A percentile compares a stretch with the other conserved stretches of the same genome.
These are phyloP conservation scores for Platanista minor DNA, from an alignment of 2,113 vertebrate species.

Conservation along the genomic window DNA sequence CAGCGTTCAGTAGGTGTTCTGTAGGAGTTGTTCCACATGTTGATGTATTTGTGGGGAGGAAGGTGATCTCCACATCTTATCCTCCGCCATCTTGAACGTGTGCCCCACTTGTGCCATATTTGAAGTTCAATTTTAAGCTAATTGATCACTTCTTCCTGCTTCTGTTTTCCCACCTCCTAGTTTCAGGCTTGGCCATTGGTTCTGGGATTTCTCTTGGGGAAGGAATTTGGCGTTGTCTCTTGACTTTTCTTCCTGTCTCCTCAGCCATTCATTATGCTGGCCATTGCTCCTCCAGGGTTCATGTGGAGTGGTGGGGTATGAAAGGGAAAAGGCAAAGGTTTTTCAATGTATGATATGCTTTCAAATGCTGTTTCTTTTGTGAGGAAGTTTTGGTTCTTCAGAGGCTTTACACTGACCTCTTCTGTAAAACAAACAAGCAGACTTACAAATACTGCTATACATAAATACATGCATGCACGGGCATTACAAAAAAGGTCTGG, in stretches of 20 bases:
- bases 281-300: background rate
- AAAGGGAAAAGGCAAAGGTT: background rate
- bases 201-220: background rate
- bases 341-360: background rate
- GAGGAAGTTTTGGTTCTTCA: background rate
- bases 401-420: background rate
- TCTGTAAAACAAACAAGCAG: background rate
- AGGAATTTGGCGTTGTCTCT: background rate
- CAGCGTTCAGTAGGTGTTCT: too few relatives aligned
- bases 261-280: background rate
- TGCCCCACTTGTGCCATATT: background rate
- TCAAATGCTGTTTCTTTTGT: background rate
- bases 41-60: too few relatives aligned
- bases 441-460: background rate
- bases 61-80: too few relatives aligned
- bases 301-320: background rate
- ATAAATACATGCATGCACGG: background rate
- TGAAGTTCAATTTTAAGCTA: background rate
- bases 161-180: background rate
- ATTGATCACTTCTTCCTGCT: background rate
- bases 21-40: too few relatives aligned
- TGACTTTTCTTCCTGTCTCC: background rate
- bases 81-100: too few relatives aligned
- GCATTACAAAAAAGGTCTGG: background rate
- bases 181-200: background rate